A percentile compares a stretch with the other conserved stretches of the same genome.
Evolutionary conservation across 2,113 vertebrate genomes (phyloP).

Genomic region (Phycodurus eques): DNA sequence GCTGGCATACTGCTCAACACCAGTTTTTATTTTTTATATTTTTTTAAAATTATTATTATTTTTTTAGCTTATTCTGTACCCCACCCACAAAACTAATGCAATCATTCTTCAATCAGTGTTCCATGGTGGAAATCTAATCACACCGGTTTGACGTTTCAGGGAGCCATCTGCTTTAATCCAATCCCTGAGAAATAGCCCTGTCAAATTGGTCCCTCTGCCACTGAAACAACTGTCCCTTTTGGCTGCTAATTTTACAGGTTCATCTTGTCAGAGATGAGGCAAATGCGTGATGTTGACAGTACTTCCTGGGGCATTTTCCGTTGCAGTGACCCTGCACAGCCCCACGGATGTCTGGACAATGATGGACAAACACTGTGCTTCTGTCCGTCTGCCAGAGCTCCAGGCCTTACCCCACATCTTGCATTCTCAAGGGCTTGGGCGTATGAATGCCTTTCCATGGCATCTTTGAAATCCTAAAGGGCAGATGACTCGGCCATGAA

Average conservation of each 20-base stretch:
- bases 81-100: slow-evolving; percentile 42
- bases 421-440: slow-evolving; percentile 48
- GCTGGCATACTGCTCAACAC: slow-evolving; percentile 23
- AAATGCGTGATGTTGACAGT: slow-evolving; percentile 32
- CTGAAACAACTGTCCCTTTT: slow-evolving; percentile 37
- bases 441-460: slow-evolving; percentile 34
- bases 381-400: slow-evolving; percentile 39
- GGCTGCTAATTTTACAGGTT: slow-evolving; percentile 56
- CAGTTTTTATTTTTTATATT: slow-evolving; percentile 33
- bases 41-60: slow-evolving; percentile 16
- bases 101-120: slow-evolving; percentile 63
- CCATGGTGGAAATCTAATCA: slow-evolving; percentile 62
- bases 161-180: slow-evolving; percentile 65
- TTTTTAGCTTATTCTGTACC: not conserved
- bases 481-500: slow-evolving; percentile 61
- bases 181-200: slow-evolving; percentile 56
- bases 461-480: slow-evolving; percentile 65
- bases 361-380: slow-evolving; percentile 40
- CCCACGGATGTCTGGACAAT: slow-evolving; percentile 35
- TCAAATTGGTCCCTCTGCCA: slow-evolving; percentile 44
- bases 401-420: slow-evolving; percentile 18
- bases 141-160: slow-evolving; percentile 57
- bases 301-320: slow-evolving; percentile 53
- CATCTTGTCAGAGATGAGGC: slow-evolving; percentile 48
- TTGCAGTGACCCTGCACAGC: slow-evolving; percentile 25